phyloP scores from a whole-genome alignment of 1,140 invertebrate species.

The Bombus soroeensis region DNA sequence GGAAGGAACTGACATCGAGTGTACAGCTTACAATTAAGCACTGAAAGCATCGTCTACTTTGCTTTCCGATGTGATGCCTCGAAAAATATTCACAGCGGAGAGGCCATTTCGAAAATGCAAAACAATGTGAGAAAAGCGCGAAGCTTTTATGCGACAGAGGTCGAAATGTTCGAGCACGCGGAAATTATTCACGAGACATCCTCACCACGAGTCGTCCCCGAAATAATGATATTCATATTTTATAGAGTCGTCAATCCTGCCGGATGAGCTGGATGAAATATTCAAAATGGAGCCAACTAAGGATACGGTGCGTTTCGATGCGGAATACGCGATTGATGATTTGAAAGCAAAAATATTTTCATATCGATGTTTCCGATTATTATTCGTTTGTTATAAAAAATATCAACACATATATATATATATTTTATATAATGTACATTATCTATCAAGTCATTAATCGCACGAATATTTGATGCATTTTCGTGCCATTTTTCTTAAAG shows the following conservation, averaged over 20 bases:
- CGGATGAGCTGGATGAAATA: background rate
- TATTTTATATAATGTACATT: background rate
- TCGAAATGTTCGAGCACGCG: background rate
- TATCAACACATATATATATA: background rate
- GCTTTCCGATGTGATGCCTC: background rate
- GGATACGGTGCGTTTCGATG: too few relatives aligned
- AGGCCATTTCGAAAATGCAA: background rate
- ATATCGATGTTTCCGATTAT: background rate
- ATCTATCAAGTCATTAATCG: too few relatives aligned
- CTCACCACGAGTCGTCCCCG: background rate
- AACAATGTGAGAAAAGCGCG: background rate
- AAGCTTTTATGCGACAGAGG: background rate
- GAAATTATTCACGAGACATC: constrained; percentile 30
- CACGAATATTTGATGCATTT: too few relatives aligned
- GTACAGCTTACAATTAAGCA: background rate
- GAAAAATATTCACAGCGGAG: background rate
- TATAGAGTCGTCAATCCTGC: constrained; percentile 12
- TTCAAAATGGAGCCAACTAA: background rate
- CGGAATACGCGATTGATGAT: background rate
- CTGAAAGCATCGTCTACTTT: background rate
- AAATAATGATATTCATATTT: constrained; percentile 46
- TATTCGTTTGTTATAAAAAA: background rate
- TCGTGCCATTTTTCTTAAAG: too few relatives aligned
- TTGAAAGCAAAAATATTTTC: background rate
- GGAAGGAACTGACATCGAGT: background rate